A percentile compares a stretch with the other conserved stretches of the same genome.
phyloP scores from a whole-genome alignment of 2,888 invertebrate species.

The Thymelicus lineola region DNA sequence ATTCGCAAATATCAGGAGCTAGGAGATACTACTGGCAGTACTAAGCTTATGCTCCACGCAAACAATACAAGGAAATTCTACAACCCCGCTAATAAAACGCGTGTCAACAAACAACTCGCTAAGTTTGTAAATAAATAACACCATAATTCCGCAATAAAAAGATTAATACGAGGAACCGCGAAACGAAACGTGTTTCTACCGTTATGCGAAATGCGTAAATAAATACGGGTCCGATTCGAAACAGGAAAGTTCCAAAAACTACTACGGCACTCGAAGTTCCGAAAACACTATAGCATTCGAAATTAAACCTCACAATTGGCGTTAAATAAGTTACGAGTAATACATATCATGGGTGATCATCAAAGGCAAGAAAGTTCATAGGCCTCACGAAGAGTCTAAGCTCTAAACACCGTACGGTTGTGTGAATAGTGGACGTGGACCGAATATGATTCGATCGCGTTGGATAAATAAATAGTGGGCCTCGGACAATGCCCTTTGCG shows the following conservation, averaged over 20 bases:
- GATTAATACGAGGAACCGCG: slow-evolving; percentile 54
- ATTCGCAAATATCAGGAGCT: slow-evolving; percentile 12
- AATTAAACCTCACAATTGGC: slow-evolving; percentile 40
- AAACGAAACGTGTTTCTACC: slow-evolving; percentile 76
- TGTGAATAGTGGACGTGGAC: slow-evolving; percentile 80
- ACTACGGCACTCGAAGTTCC: slow-evolving; percentile 45
- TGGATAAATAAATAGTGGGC: slow-evolving; percentile 73
- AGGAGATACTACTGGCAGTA: background rate
- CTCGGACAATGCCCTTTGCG: slow-evolving; percentile 60
- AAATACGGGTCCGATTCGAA: slow-evolving; percentile 58
- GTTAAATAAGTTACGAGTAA: background rate
- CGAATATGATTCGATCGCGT: slow-evolving; percentile 71
- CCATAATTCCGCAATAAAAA: slow-evolving; percentile 49
- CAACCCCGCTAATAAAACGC: slow-evolving; percentile 34
- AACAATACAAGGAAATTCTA: slow-evolving; percentile 61
- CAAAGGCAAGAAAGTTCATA: slow-evolving; percentile 64
- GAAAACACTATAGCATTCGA: slow-evolving; percentile 42
- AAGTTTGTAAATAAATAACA: slow-evolving; percentile 70
- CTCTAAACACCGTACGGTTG: slow-evolving; percentile 74
- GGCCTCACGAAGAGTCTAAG: slow-evolving; percentile 68
- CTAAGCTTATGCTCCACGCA: slow-evolving; percentile 52
- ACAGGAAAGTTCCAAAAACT: slow-evolving; percentile 56
- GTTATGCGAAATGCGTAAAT: slow-evolving; percentile 70
- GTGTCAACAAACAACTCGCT: slow-evolving; percentile 45
- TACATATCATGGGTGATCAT: slow-evolving; percentile 36